Base-by-base conservation (phyloP, 2,797 vertebrate species). In the Syngnathus acus region DNA sequence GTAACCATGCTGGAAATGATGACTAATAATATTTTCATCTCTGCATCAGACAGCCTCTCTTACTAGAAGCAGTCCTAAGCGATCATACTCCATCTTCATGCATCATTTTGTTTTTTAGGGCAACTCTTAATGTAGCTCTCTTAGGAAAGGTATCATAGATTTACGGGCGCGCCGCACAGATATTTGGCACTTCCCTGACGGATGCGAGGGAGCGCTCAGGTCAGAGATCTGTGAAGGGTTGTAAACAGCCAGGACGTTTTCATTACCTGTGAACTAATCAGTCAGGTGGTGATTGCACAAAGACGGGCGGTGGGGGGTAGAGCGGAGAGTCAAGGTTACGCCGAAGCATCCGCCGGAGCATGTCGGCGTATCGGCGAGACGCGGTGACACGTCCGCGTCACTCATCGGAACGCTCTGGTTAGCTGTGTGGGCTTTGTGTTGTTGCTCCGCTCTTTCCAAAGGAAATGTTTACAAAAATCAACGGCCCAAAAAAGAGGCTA, bases 211-310 rank as follows among this genome's bases (percentile, higher is more conserved):
- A 55, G 43, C 71, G 68, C 72, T 74, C 55, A 0, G 72, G 74
- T 80, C 74, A 73, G 65, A 82, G 82, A 83, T 85, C 85, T 78
- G 73, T 80, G 71, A 71, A 66, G 17, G 82, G 81, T 62, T 79
- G 78, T 85, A 84, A 88, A 87, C 79, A 81, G 77, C 53, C 0
- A 4, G 0, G 73, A 78, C 67, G 6, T 86, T 87, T 86, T 84
- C 78, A 87, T 88, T 81, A 84, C 71, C 73, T 67, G 70, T 62
- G 73, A 75, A 78, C 78, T 82, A 73, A 87, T 86, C 77, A 83
- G 80, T 81, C 73, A 81, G 72, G 16, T 9, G 10, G 69, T 54
- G 69, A 75, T 75, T 75, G 77, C 58, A n/a, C 23, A 57, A 57
- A 11, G 45, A 48, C 23, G 21, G n/a, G 14, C 23, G 16, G 8